Evolutionary conservation across 2,888 invertebrate species (phyloP), one percentile per base, ranked within the genome.

Genomic region (Ophion slaviceki): DNA sequence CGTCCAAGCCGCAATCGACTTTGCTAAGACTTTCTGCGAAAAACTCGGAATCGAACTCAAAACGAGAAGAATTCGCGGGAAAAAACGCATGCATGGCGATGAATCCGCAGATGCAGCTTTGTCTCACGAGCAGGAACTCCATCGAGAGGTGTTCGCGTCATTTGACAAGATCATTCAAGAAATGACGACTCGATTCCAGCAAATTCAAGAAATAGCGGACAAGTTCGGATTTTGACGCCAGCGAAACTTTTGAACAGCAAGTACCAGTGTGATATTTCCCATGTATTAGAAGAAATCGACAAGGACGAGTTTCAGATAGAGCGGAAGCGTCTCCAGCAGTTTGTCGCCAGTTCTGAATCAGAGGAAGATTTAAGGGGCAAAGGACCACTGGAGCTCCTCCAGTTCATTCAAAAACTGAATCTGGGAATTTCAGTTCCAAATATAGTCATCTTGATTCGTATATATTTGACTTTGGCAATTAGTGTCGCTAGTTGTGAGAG

Each of bases 21-120:
- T 61, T 61, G 24, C 61, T 24, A 61, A 61, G 24, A 24, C n/a
- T 20, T 8, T 61, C 24, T 61, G n/a, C 24, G 61, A 61, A n/a
- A 24, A 61, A 61, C 61, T 61, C 20, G 61, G 20, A 20, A 61
- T 61, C 24, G 61, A 61, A 24, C n/a, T 61, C 61, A 24, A 20
- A 20, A n/a, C 24, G 20, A n/a, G 61, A n/a, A 20, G 24, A 24
- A 61, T 61, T 20, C 5, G 61, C n/a, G 4, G 10, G 61, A 61
- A 61, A 61, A 61, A 61, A 61, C 61, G 61, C 24, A 61, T 61
- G n/a, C 61, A 61, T 24, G 61, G 61, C 61, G 61, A 61, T 24
- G 61, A 61, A 24, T n/a, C 61, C 8, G 17, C 61, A 20, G 61
- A 61, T 61, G 20, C 61, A 20, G 61, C n/a, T 61, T 61, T 61